Conservation (phyloP, 2,797 vertebrate species). For the Orestias chungarensis region DNA sequence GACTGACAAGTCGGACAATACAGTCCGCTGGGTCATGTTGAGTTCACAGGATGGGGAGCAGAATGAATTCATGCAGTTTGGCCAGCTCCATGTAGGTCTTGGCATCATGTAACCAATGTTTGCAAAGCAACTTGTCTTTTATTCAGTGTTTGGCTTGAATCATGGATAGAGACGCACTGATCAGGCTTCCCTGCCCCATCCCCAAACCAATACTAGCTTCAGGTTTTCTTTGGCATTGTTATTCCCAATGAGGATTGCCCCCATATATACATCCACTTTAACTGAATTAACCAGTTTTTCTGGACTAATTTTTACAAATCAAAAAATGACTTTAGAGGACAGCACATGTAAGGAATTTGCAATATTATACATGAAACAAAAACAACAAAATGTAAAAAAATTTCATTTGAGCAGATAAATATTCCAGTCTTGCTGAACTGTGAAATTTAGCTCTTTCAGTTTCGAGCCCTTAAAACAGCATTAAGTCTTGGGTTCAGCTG, state of each 20-base stretch:
- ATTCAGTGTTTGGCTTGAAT: conserved; percentile 55
- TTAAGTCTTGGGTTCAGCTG: conserved; percentile 26
- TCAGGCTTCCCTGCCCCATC: background rate
- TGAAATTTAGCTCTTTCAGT: conserved; percentile 2
- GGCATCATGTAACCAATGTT: conserved; percentile 51
- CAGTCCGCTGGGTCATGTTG: conserved; percentile 44
- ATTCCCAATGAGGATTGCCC: background rate
- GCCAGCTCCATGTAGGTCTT: conserved; percentile 20
- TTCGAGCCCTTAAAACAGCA: conserved; percentile 31
- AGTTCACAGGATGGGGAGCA: conserved; percentile 51
- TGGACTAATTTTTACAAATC: background rate
- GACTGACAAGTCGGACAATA: conserved; percentile 44
- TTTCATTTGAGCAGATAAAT: conserved; percentile 17
- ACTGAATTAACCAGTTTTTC: background rate
- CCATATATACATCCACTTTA: background rate
- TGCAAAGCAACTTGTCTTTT: conserved; percentile 53
- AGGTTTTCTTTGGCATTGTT: background rate
- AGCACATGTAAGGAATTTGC: background rate
- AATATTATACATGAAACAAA: background rate
- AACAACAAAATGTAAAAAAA: background rate
- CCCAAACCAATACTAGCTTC: background rate
- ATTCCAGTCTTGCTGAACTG: background rate
- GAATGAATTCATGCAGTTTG: conserved; percentile 40
- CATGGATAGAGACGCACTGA: conserved; percentile 23
- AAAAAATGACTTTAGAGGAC: conserved; percentile 30